Base-by-base conservation (phyloP, 2,113 vertebrate species). In the Chelonoidis abingdonii region DNA sequence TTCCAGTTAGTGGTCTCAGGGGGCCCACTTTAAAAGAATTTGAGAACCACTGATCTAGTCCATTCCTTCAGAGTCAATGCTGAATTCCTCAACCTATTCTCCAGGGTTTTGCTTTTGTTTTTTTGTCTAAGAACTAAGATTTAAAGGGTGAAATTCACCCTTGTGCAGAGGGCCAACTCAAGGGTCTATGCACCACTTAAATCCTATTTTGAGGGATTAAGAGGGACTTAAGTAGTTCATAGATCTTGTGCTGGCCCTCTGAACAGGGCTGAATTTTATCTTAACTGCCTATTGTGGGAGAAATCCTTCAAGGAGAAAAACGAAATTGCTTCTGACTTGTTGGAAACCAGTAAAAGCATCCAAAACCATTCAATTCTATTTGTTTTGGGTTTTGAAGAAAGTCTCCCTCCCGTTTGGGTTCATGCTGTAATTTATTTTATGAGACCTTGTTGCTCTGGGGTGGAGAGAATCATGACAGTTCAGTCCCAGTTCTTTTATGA, bases 361-460 rank as follows among this genome's bases (percentile, higher is more conserved):
- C 81, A 93, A 89, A 89, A 69, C 92, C 82, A 76, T 94, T 90
- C 79, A 65, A 10, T 95, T 95, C 78, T 97, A 83, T 95, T 97
- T 97, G 79, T 31, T 94, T 96, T 97, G 94, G 89, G 91, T 96
- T 96, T 93, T 85, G 94, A 96, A 95, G 83, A 96, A 95, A 95
- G 86, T 31, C 76, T 92, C 92, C 76, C 59, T 94, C 86, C 92
- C 78, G 52, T 86, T 14, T 94, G 89, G 84, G 59, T 92, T 97
- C 82, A 86, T 89, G 94, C 80, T 94, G 85, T 82, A 90, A 95
- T 95, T 96, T 96, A 89, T 94, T 97, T 97, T 96, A 93, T 89
- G 90, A 91, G 85, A 82, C 79, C 72, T 89, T 96, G 86, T 88
- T 92, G 87, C 91, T 49, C 89, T 80, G 88, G 80, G 83, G 79